Evolutionary conservation across 2,797 vertebrate species (phyloP), one percentile per base, ranked within the genome.

Genomic region (Anableps anableps): DNA sequence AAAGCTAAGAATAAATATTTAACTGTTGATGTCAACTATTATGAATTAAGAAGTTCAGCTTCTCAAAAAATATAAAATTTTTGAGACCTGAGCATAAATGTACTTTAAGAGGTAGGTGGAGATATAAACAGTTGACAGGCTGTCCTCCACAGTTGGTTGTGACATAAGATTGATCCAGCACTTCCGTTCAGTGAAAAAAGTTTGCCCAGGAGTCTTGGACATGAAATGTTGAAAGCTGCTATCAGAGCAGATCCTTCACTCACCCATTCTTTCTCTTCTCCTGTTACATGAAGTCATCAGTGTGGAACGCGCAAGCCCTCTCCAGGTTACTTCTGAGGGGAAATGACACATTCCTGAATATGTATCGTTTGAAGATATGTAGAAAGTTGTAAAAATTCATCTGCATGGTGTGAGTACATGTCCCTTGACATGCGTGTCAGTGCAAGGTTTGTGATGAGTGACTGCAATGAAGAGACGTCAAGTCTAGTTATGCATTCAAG

Each of bases 251-350:
- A 87, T 87, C 68, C 84, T 51, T 85, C 66, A 75, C 85, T 81
- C 81, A 80, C 86, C 81, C 72, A 34, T 43, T 80, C 80, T 76
- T 74, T 80, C 80, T 80, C 78, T 11, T 86, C 86, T 92, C 92
- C 45, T 5, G 26, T 94, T 94, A 90, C 86, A 85, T 93, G 85
- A 93, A 93, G 89, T 92, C 91, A 94, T 91, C 83, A 83, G 77
- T 48, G 83, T 82, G 83, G 91, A 92, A 93, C 86, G 66, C 78
- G 68, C 83, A 76, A 83, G 78, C 38, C 58, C 80, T 76, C 84
- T 83, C 43, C 31, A 34, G 41, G 79, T 64, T 60, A 68, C 79
- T 76, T 73, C 83, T 80, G 79, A 82, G 62, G 80, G 84, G 89
- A 82, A 76, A 72, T 82, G 83, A 86, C 76, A 85, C 62, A 74